Evolutionary conservation across 2,113 vertebrate genomes (phyloP), one percentile per base, ranked within the genome.

Genomic region (Larimichthys polyactis): DNA sequence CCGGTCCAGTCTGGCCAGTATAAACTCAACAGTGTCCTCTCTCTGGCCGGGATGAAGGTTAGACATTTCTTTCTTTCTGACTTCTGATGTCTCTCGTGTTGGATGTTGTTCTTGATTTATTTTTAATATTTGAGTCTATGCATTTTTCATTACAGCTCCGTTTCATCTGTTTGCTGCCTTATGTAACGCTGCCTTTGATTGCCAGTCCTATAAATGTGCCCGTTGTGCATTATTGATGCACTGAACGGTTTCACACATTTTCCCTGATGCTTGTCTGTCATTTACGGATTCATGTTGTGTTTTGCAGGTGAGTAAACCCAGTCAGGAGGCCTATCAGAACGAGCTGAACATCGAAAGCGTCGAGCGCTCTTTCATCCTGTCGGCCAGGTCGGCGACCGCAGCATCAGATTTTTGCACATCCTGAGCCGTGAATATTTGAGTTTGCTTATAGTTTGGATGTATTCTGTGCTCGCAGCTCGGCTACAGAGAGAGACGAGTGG

Each of bases 281-380:
- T 52, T 71, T 32, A 9, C 51, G 19, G 15, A 4, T 17, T 48
- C 19, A 3, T 74, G 40, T 14, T 60, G 20, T 83, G 40, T 78
- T 52, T 20, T 71, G 16, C 92, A 99, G 98, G 98, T 99, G 79
- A 97, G 96, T 89, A 99, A 98, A 85, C 98, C 98, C 76, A 98
- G 96, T 19, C 98, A 99, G 90, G 98, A 99, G 92, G 98, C 97
- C 0, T 99, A 99, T 92, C 98, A 99, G 93, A 99, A 99, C 78
- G 98, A 99, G 88, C 93, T 99, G 82, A 99, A 99, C 94, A 99
- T 99, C 51, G 98, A 99, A 94, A 99, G 98, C 0, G 97, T 99
- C 4, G 98, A 99, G 24, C 97, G 98, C 75, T 99, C 98, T 71
- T 99, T 99, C 92, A 99, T 99, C 92, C 96, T 99, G 79, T 99